These are phyloP conservation scores for Silurus glanis DNA, from an alignment of 2,113 vertebrate genomes.

Conservation along the genomic window DNA sequence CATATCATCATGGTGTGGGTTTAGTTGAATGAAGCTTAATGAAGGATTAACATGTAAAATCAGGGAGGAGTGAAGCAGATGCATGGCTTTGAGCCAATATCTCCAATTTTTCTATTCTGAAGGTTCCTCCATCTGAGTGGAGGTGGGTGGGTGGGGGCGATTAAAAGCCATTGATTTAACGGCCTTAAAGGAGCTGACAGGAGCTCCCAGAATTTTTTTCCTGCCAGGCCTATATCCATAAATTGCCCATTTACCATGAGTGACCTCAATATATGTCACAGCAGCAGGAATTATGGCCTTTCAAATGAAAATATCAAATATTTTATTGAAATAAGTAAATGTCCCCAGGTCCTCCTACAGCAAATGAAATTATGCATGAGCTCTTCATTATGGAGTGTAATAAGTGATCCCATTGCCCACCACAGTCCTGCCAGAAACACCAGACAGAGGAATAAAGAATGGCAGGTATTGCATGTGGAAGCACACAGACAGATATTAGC, in stretches of 20 bases:
- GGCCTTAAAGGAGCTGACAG: constrained; percentile 63
- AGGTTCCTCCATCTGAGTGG: constrained; percentile 59
- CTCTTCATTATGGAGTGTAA: constrained; percentile 72
- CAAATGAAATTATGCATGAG: constrained; percentile 78
- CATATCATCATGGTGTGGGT: background rate
- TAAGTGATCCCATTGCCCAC: constrained; percentile 69
- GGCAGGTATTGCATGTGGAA: constrained; percentile 44
- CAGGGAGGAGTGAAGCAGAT: constrained; percentile 1
- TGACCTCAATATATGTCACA: constrained; percentile 71
- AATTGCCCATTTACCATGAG: constrained; percentile 75
- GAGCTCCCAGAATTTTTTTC: constrained; percentile 68
- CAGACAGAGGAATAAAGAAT: constrained; percentile 57
- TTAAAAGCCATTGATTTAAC: constrained; percentile 70
- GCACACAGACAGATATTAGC: constrained; percentile 7
- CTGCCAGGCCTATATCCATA: constrained; percentile 68
- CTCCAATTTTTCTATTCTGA: constrained; percentile 54
- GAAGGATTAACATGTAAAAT: constrained; percentile 18
- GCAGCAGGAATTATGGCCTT: constrained; percentile 72
- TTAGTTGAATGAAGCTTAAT: constrained; percentile 19
- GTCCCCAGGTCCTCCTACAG: constrained; percentile 71
- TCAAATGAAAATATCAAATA: constrained; percentile 74
- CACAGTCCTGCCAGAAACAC: constrained; percentile 66
- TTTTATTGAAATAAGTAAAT: constrained; percentile 78
- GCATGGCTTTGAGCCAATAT: constrained; percentile 11
- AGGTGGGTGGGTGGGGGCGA: constrained; percentile 46